Conservation (phyloP, 2,888 invertebrate species). For the Machimus atricapillus region DNA sequence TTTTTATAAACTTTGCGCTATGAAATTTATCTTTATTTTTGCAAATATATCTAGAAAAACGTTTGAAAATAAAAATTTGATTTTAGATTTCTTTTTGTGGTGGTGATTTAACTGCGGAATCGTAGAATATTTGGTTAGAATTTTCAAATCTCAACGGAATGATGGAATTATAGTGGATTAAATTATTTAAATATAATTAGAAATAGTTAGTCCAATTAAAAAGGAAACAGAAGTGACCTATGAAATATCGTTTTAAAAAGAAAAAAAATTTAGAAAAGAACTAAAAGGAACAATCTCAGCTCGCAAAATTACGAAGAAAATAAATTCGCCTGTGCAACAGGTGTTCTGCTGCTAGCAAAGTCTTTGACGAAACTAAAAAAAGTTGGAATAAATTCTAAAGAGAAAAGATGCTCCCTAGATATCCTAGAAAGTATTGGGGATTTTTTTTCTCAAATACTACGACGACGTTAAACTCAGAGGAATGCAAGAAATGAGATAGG, state of each 20-base stretch:
- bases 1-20: too few relatives aligned
- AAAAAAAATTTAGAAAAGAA: neutral
- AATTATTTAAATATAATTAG: too few relatives aligned
- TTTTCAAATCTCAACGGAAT: too few relatives aligned
- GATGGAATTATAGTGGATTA: too few relatives aligned
- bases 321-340: neutral
- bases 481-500: neutral
- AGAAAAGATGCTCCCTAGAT: neutral
- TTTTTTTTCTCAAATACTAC: neutral
- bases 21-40: too few relatives aligned
- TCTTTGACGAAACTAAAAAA: neutral
- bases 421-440: neutral
- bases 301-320: neutral
- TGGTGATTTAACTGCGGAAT: too few relatives aligned
- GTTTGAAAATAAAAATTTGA: too few relatives aligned
- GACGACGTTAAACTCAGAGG: neutral
- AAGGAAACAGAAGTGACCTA: neutral
- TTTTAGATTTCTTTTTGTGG: too few relatives aligned
- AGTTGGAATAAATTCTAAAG: neutral
- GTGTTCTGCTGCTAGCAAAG: neutral
- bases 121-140: too few relatives aligned
- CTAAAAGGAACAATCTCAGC: neutral
- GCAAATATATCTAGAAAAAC: too few relatives aligned
- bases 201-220: neutral
- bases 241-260: neutral